Conservation (phyloP, 1,140 invertebrate genomes). For the Drosophila melanica region DNA sequence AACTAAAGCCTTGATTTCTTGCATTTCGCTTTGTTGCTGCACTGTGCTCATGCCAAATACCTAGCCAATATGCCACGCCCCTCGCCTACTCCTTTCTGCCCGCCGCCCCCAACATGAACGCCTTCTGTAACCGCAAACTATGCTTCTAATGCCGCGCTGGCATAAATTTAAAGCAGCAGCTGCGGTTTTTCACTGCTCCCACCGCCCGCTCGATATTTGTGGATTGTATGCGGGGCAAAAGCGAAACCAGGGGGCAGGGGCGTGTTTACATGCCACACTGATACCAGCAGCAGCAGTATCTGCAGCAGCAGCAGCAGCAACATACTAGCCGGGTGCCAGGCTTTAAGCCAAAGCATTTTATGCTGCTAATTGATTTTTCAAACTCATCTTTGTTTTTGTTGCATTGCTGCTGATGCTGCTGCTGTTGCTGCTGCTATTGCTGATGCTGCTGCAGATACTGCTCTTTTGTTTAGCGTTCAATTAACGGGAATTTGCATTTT, state of each 20-base stretch:
- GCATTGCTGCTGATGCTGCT: constrained; percentile 1
- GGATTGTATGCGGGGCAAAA: background rate
- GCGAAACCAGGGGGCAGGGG: background rate
- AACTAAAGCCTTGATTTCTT: constrained; percentile 79
- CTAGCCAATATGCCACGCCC: constrained; percentile 61
- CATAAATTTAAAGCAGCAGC: constrained; percentile 80
- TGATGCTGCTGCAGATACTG: background rate
- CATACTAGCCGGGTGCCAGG: constrained; percentile 47
- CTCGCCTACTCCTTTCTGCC: background rate
- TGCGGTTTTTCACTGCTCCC: constrained; percentile 66
- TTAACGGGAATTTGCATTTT: constrained; percentile 76
- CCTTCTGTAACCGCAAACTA: constrained; percentile 67
- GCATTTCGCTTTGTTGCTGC: constrained; percentile 51
- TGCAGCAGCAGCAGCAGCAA: constrained; percentile 19
- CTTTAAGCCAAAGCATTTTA: constrained; percentile 66
- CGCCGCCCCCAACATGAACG: constrained; percentile 2
- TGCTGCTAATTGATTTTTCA: constrained; percentile 77
- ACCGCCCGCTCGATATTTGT: constrained; percentile 30
- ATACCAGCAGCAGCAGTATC: constrained; percentile 30
- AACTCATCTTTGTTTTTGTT: constrained; percentile 38
- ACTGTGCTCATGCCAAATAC: constrained; percentile 57
- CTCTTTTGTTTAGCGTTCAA: constrained; percentile 74
- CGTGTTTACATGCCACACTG: constrained; percentile 28
- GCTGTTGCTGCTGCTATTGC: background rate
- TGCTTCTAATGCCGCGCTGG: constrained; percentile 76